Base-by-base conservation (phyloP, 2,797 vertebrate species). In the Peromyscus attwateri region DNA sequence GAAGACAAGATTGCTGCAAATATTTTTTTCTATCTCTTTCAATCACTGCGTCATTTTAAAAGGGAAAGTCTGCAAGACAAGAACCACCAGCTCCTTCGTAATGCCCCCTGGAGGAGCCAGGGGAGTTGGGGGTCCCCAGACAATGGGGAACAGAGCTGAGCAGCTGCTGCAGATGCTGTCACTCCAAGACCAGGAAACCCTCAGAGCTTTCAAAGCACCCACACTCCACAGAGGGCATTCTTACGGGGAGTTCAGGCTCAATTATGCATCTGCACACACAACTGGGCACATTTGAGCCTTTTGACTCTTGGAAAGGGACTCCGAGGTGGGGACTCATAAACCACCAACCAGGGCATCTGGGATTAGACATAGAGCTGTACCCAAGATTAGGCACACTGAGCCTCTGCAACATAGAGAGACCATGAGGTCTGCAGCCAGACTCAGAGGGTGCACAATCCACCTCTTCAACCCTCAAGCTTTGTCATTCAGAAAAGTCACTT, bases 31-130 rank as follows among this genome's bases (percentile, higher is more conserved):
- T 71, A 16, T 82, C 3, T 93, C 55, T 57, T 85, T 85, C 13
- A 73, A 55, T 8, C 25, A 93, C 57, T 25, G 9, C 9, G 71
- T n/a, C 43, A 89, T 52, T 71, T 89, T 94, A 7, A 80, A 62
- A 92, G 9, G 49, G 25, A 55, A 25, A 62, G 21, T 80, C 87
- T 94, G 49, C 70, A 94, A 80, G 29, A 6, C 19, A 94, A 37
- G 25, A 27, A 17, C 40, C 1, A 0, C 27, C 21, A 43, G 29
- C 13, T 43, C 64, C 62, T 71, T 62, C 57, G 0, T 19, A 49
- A 25, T 3, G 0, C 12, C 55, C 70, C 62, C 7, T 0, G 7
- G 66, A 25, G 55, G 46, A 80, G 43, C 46, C 21, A n/a, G 6
- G 12, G 7, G 7, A 91, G 46, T 1, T 4, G 11, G 34, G 34